A percentile compares a stretch with the other conserved stretches of the same genome.
phyloP scores from a whole-genome alignment of 2,113 vertebrate genomes.

The Bufo gargarizans region DNA sequence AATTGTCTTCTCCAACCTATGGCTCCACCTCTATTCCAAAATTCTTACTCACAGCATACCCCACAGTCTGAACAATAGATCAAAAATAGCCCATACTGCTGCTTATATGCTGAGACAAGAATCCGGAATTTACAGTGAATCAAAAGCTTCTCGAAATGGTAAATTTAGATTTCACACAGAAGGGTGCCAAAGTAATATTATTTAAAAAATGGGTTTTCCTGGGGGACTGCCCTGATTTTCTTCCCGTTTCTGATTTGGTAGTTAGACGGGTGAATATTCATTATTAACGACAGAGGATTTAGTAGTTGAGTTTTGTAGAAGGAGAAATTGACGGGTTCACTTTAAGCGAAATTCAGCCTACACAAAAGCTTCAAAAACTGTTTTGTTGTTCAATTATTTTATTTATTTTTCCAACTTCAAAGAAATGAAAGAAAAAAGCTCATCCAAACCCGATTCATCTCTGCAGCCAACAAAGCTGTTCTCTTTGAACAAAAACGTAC shows the following conservation, averaged over 20 bases:
- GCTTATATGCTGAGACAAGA: not conserved
- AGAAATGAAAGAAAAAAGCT: conserved; percentile 1
- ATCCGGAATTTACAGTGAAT: not conserved
- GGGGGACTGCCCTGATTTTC: not conserved
- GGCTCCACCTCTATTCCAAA: too few relatives aligned
- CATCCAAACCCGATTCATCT: conserved; percentile 9
- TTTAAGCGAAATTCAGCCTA: not conserved
- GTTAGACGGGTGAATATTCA: not conserved
- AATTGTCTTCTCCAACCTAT: too few relatives aligned
- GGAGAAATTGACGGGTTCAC: not conserved
- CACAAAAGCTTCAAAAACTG: not conserved
- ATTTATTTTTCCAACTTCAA: conserved; percentile 13
- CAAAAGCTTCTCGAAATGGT: too few relatives aligned
- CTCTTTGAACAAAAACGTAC: conserved; percentile 5
- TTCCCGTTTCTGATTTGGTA: not conserved
- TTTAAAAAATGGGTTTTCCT: too few relatives aligned
- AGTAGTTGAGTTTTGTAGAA: not conserved
- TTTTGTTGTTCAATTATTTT: not conserved
- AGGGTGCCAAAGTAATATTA: too few relatives aligned
- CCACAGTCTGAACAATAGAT: not conserved
- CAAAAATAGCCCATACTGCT: not conserved
- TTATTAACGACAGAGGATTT: not conserved
- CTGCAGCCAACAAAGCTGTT: not conserved
- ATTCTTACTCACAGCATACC: not conserved
- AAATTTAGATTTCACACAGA: too few relatives aligned